These are phyloP conservation scores for Aurelia sp. DNA, from an alignment of 30 jellyfish, hydroid and myxozoan species.

Conservation along the genomic window DNA sequence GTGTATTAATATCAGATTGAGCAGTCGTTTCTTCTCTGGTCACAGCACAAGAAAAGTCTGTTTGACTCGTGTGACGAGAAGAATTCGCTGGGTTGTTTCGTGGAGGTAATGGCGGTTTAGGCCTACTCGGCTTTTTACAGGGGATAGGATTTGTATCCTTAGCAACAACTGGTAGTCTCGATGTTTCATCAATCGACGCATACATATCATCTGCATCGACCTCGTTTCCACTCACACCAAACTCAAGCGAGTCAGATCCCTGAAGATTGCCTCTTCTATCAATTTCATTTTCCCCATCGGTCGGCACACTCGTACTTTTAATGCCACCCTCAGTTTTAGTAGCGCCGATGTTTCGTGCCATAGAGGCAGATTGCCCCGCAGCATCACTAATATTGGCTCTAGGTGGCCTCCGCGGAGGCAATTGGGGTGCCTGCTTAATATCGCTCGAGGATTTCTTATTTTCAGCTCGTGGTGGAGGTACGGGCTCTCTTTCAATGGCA, in stretches of 20 bases:
- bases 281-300: not conserved
- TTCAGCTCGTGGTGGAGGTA: too few species aligned
- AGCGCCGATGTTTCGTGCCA: not conserved
- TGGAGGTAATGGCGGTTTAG: not conserved
- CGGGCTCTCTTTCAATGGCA: too few species aligned
- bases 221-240: not conserved
- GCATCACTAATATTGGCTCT: not conserved
- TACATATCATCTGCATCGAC: conserved; percentile 21
- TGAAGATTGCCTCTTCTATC: not conserved
- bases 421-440: not conserved
- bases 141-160: not conserved
- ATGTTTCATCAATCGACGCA: conserved; percentile 41
- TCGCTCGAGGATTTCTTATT: not conserved
- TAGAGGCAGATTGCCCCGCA: not conserved
- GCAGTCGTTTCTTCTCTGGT: not conserved
- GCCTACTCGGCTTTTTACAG: not conserved
- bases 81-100: not conserved
- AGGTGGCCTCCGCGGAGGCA: not conserved
- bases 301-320: too few species aligned
- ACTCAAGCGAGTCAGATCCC: not conserved
- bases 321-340: not conserved
- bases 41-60: not conserved
- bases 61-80: not conserved
- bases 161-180: conserved; percentile 12
- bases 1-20: not conserved